phyloP scores from a whole-genome alignment of 1,140 invertebrate genomes.

The Popillia japonica region DNA sequence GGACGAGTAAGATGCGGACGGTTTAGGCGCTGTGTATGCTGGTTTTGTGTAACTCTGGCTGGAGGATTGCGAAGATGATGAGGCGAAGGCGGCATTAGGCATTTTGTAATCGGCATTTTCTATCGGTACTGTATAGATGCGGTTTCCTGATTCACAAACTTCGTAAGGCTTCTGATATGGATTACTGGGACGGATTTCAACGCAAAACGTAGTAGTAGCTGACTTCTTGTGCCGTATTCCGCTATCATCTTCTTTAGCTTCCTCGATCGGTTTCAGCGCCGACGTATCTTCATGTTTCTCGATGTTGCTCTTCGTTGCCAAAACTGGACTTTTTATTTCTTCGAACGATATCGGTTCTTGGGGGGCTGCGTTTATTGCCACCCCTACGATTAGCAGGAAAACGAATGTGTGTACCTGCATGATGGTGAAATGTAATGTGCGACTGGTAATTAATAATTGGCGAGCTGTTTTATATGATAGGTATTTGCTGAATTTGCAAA shows the following conservation, averaged over 20 bases:
- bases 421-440: background rate
- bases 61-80: background rate
- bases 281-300: background rate
- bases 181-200: slow-evolving; percentile 57
- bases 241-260: background rate
- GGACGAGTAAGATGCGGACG: background rate
- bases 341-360: background rate
- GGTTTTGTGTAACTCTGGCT: background rate
- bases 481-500: slow-evolving; percentile 10
- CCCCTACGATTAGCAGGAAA: background rate
- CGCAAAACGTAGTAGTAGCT: slow-evolving; percentile 57
- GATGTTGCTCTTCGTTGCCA: background rate
- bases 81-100: background rate
- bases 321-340: background rate
- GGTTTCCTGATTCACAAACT: slow-evolving; percentile 53
- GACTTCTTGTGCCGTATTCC: slow-evolving; percentile 55
- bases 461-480: background rate
- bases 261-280: background rate
- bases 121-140: slow-evolving; percentile 19
- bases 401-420: background rate
- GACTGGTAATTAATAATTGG: background rate
- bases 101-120: slow-evolving; percentile 5
- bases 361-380: background rate
- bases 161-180: slow-evolving; percentile 56
- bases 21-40: slow-evolving; percentile 22